phyloP scores from a whole-genome alignment of 2,888 invertebrate species.

The Sesia apiformis region DNA sequence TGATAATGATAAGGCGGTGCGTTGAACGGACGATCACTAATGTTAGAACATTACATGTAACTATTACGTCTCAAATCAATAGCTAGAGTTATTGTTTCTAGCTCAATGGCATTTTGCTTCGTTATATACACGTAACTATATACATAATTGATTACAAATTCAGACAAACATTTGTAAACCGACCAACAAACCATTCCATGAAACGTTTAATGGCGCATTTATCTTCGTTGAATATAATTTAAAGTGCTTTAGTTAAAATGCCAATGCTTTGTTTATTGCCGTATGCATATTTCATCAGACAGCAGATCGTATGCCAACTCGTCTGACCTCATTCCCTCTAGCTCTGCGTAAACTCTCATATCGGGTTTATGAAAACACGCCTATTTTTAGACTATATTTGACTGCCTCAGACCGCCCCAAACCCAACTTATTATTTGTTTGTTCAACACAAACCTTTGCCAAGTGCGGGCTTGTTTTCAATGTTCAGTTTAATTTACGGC shows the following conservation, averaged over 20 bases:
- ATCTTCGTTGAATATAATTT: too few relatives aligned
- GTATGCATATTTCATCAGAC: conserved; percentile 41
- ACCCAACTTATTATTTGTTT: conserved; percentile 59
- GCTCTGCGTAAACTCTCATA: conserved; percentile 66
- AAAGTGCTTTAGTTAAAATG: conserved; percentile 20
- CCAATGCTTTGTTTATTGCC: conserved; percentile 45
- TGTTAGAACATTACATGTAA: conserved; percentile 23
- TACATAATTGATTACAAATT: too few relatives aligned
- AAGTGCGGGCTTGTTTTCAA: conserved; percentile 50
- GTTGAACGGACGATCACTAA: conserved; percentile 33
- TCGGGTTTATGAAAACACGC: conserved; percentile 63
- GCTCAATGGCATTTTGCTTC: too few relatives aligned
- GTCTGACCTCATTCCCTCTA: conserved; percentile 65
- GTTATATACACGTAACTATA: too few relatives aligned
- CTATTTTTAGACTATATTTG: conserved; percentile 59
- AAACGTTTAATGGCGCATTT: too few relatives aligned
- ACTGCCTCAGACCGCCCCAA: conserved; percentile 42
- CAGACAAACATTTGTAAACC: too few relatives aligned
- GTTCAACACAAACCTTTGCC: conserved; percentile 51
- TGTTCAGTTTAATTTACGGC: conserved; percentile 34
- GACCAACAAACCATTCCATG: too few relatives aligned
- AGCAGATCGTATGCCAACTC: conserved; percentile 48
- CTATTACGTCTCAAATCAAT: too few relatives aligned
- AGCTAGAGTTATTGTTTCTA: too few relatives aligned
- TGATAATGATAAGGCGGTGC: conserved; percentile 27